These are phyloP conservation scores for Tinea trinotella DNA, from an alignment of 2,888 invertebrate species.

Conservation along the genomic window DNA sequence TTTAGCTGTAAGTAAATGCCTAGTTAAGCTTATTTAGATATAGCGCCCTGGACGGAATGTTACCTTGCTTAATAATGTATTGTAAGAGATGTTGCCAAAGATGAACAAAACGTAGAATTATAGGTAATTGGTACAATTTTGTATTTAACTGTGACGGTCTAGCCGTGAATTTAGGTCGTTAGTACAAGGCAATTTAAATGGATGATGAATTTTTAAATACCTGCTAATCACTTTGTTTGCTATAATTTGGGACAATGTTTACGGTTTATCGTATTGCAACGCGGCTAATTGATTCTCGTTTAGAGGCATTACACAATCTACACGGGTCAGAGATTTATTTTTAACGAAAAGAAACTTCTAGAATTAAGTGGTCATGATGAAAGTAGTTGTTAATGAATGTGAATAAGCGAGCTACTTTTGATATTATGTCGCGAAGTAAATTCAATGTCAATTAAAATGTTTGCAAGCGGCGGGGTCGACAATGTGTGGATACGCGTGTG, in stretches of 20 bases:
- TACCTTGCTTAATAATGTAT: too few species aligned
- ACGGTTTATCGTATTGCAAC: not conserved
- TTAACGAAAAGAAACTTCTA: not conserved
- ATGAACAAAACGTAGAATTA: not conserved
- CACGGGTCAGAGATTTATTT: not conserved
- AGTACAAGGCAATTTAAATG: not conserved
- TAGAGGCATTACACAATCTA: not conserved
- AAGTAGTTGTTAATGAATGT: too few species aligned
- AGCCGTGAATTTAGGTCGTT: not conserved
- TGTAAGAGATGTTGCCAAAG: not conserved
- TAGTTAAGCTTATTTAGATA: too few species aligned
- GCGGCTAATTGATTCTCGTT: not conserved
- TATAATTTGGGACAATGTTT: not conserved
- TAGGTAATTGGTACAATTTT: not conserved
- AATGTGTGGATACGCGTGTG: conserved; percentile 29
- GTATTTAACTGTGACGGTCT: not conserved
- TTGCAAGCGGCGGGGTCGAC: conserved; percentile 33
- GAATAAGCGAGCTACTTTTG: not conserved
- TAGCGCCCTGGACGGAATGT: too few species aligned
- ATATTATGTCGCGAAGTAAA: conserved; percentile 21
- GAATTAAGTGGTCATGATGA: too few species aligned
- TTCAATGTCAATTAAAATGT: conserved; percentile 45
- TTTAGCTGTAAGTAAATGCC: too few species aligned
- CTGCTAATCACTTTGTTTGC: not conserved
- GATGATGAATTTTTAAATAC: not conserved